Conservation (phyloP, 2,888 invertebrate genomes). For the Ischnura elegans region DNA sequence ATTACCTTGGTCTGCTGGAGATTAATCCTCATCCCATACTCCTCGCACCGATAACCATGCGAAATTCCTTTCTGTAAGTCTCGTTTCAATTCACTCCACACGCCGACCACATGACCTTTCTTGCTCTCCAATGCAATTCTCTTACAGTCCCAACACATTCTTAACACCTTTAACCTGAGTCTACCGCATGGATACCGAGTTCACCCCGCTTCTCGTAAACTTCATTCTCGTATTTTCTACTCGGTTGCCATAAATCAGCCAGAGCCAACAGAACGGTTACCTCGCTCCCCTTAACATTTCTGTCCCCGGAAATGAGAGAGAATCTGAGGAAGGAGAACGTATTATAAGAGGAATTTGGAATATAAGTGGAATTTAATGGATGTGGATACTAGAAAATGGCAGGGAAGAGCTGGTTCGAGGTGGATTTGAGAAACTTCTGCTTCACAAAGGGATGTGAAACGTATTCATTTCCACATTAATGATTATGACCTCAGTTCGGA, state of each 20-base stretch:
- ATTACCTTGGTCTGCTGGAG: too few relatives aligned
- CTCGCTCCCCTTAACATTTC: not conserved
- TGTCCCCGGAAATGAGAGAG: not conserved
- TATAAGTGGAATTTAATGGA: not conserved
- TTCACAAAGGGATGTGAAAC: not conserved
- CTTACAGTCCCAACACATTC: not conserved
- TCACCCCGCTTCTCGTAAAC: not conserved
- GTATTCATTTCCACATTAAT: not conserved
- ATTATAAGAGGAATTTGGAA: not conserved
- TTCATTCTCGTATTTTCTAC: not conserved
- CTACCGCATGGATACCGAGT: not conserved
- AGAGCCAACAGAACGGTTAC: not conserved
- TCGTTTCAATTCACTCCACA: too few relatives aligned
- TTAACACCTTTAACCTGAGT: not conserved
- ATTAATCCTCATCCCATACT: too few relatives aligned
- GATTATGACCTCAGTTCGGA: not conserved
- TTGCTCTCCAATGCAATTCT: not conserved
- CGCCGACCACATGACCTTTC: not conserved
- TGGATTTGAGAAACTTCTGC: not conserved
- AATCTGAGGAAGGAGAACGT: not conserved
- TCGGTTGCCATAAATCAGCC: constrained; percentile 61
- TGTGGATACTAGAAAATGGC: not conserved
- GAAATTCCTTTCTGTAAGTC: too few relatives aligned
- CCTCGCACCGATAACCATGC: too few relatives aligned
- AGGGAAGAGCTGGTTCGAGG: not conserved